Conservation (phyloP, 1,140 invertebrate genomes). For the Papilio xuthus region DNA sequence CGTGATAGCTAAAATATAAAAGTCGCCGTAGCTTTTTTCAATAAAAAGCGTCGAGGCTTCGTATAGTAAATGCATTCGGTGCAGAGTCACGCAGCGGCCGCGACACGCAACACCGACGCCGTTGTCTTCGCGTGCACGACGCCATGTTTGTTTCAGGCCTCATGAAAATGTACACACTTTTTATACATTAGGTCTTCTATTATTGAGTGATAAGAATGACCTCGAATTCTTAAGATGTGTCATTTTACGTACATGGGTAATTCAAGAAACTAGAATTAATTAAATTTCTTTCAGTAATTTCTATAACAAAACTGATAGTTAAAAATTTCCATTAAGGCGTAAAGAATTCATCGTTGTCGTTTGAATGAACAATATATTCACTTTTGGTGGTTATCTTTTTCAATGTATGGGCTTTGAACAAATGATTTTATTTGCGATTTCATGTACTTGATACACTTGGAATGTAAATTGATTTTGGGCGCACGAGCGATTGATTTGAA, state of each 20-base stretch:
- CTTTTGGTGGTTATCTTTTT: background rate
- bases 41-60: constrained; percentile 49
- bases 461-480: background rate
- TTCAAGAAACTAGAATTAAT: no score
- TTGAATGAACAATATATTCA: background rate
- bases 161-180: constrained; percentile 2
- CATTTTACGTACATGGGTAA: no score
- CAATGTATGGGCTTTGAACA: background rate
- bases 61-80: constrained; percentile 50
- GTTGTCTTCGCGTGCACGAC: constrained; percentile 43
- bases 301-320: no score
- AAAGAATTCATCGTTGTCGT: no score
- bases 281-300: no score
- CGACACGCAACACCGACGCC: constrained; percentile 46
- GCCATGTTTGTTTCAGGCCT: constrained; percentile 41
- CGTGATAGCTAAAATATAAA: constrained; percentile 45
- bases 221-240: background rate
- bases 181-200: background rate
- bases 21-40: constrained; percentile 36
- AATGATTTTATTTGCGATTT: background rate
- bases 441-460: background rate
- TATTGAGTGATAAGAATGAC: background rate
- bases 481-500: background rate
- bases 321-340: no score
- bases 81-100: constrained; percentile 45